Evolutionary conservation across 1,140 invertebrate genomes (phyloP), one percentile per base, ranked within the genome.

Genomic region (Pemphigus obesinymphae): DNA sequence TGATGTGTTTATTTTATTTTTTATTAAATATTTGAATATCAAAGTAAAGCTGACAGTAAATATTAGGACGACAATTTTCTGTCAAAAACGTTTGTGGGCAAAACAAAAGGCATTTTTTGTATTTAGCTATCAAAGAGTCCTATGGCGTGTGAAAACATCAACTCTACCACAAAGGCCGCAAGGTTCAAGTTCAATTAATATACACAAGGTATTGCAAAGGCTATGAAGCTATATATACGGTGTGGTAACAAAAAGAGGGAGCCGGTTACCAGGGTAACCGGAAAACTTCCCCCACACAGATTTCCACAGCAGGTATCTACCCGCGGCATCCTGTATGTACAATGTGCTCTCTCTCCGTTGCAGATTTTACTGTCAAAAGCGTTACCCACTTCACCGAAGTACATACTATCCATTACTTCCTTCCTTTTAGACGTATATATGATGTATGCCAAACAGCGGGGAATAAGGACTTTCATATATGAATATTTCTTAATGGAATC

Each of bases 181-280:
- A 23, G 75, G 53, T 78, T 78, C 75, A 58, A 78, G 75, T 78
- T 78, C 75, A 78, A 78, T 78, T 78, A 78, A 78, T 78, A 76
- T 76, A 17, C 48, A 55, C 75, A 78, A 78, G 75, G 75, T 78
- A 55, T n/a, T n/a, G 75, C 34, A 78, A 55, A 78, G 76, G 55
- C 76, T 26, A 20, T 8, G 76, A 80, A 80, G 55, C 55, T 20
- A 43, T 50, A 50, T 20, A 31, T 15, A 20, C n/a, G n/a, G n/a
- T 40, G 73, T 4, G 8, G 23, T 63, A 45, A 63, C 76, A 80
- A 80, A 80, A 80, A 80, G 76, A 80, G 76, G 76, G 76, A 80
- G 76, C 31, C 76, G 55, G 76, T 80, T 80, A 15, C 55, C 75
- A 8, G 6, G 76, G 37, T 34, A 43, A 80, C 76, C 34, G 40